These are phyloP conservation scores for Zelostemma sp. DNA, from an alignment of 1,140 invertebrate genomes.

Conservation along the genomic window DNA sequence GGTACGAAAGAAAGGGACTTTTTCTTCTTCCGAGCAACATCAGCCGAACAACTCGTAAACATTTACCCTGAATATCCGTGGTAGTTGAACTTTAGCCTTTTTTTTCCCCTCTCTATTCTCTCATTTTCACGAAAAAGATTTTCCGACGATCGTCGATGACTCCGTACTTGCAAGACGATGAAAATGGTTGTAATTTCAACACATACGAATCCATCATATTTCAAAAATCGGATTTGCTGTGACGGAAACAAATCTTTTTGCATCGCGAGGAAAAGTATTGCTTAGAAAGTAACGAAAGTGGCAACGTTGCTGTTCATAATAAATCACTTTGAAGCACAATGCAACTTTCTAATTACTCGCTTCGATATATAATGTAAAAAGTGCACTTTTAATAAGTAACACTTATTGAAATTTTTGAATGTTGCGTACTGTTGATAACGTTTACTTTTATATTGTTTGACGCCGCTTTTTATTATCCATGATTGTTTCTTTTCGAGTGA, in stretches of 20 bases:
- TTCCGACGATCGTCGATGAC: no score
- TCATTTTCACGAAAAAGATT: no score
- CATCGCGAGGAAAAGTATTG: no score
- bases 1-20: not conserved
- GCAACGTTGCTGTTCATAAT: slow-evolving; percentile 4
- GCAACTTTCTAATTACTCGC: slow-evolving; percentile 21
- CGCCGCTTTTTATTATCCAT: slow-evolving; percentile 1
- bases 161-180: not conserved
- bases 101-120: not conserved
- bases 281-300: no score
- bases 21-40: no score
- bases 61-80: not conserved
- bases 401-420: slow-evolving; percentile 10
- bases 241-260: no score
- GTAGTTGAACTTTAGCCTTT: slow-evolving; percentile 8
- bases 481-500: not conserved
- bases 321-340: slow-evolving; percentile 21
- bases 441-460: not conserved
- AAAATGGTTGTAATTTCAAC: slow-evolving; percentile 6
- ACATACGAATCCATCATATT: not conserved
- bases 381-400: slow-evolving; percentile 11
- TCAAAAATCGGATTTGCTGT: no score
- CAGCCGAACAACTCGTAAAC: no score
- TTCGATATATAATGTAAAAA: slow-evolving; percentile 22
- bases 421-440: slow-evolving; percentile 9